These are phyloP conservation scores for Mactra quadrangularis DNA, from an alignment of 1,140 invertebrate genomes.

Conservation along the genomic window DNA sequence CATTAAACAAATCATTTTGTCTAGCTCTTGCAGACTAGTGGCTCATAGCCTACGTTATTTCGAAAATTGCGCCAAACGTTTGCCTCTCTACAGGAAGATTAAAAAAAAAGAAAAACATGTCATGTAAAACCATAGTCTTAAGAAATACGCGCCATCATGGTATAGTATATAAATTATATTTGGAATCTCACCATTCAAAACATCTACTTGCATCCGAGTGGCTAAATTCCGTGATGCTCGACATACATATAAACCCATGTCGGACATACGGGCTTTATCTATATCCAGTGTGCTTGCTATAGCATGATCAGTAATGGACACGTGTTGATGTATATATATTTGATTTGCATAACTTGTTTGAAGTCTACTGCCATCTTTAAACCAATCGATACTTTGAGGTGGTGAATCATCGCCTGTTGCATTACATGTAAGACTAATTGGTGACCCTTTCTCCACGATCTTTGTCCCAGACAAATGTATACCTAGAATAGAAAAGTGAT, in stretches of 20 bases:
- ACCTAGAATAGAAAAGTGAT: no score
- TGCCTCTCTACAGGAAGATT: no score
- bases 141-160: no score
- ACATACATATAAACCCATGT: conserved; percentile 74
- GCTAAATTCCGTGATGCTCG: conserved; percentile 68
- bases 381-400: conserved; percentile 74
- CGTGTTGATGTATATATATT: conserved; percentile 43
- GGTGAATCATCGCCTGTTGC: conserved; percentile 52
- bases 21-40: no score
- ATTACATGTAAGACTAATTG: conserved; percentile 73
- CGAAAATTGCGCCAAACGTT: no score
- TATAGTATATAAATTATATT: no score
- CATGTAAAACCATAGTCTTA: no score
- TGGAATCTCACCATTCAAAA: conserved; percentile 77
- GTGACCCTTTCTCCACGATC: conserved; percentile 75
- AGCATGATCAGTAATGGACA: conserved; percentile 49
- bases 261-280: conserved; percentile 64
- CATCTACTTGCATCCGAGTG: conserved; percentile 72
- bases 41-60: no score
- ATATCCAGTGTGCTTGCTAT: conserved; percentile 71
- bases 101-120: no score
- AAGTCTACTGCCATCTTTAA: conserved; percentile 69
- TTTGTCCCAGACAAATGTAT: conserved; percentile 70
- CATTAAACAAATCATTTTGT: no score
- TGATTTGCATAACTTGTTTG: conserved; percentile 44